Base-by-base conservation (phyloP, 92 coral and sea anemone species). In the Phenganax stokvisi region DNA sequence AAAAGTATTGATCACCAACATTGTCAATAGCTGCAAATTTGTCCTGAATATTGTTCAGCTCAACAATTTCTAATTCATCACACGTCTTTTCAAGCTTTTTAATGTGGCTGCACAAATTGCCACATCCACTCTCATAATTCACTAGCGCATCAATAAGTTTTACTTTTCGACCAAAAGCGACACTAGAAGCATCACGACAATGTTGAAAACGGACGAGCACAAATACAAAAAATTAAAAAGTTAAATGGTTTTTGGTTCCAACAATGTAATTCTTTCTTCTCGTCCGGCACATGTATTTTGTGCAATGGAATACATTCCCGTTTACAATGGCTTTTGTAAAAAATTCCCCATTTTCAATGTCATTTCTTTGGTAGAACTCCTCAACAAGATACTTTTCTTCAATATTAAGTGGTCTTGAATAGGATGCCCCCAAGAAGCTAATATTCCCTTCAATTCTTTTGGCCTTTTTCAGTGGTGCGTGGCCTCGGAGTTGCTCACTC, bases 251-350 rank as follows among this genome's bases (percentile, higher is more conserved):
- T 3, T 74, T 54, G 8, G 63, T 74, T 55, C 47, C 79, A 0
- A 56, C 47, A 54, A 74, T n/a, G 57, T 56, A 54, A 55, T 74
- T 73, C 20, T 73, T 73, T 53, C 77, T 73, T 54, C 77, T 73
- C 0, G 77, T 44, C 53, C 51, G 51, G 10, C 10, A 13, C 55
- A 3, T 69, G 55, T 69, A 30, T 15, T 69, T 69, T 30, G 52
- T n/a, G 74, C 77, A 73, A 53, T 73, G 77, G 12, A 73, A 73
- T 15, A 73, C 77, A 20, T 54, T 73, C n/a, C 77, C 77, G 9
- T 15, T 54, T 17, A 73, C 57, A 53, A 73, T 73, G 29, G 77
- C 77, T 53, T 73, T 73, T 9, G 62, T 52, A 25, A 74, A 74
- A 10, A 74, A 74, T 28, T 74, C 79, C 7, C 57, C 79, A 74